phyloP scores from a whole-genome alignment of 2,113 vertebrate genomes.

The Acrocephalus kingi region DNA sequence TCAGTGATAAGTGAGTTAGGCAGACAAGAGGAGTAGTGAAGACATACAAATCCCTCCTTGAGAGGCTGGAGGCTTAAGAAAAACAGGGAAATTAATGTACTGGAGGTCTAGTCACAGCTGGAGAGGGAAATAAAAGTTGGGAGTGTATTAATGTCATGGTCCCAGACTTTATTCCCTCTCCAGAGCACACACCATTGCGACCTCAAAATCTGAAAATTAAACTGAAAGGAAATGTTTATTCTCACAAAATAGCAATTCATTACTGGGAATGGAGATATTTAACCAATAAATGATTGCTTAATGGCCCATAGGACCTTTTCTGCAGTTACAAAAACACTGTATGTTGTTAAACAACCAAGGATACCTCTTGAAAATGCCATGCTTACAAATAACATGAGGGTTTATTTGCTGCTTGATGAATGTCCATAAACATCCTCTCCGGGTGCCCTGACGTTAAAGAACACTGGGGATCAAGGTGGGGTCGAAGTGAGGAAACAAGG shows the following conservation, averaged over 20 bases:
- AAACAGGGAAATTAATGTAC: background rate
- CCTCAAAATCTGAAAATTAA: slow-evolving; percentile 43
- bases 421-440: slow-evolving; percentile 6
- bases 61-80: background rate
- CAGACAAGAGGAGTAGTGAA: background rate
- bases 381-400: slow-evolving; percentile 15
- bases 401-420: slow-evolving; percentile 55
- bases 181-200: background rate
- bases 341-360: slow-evolving; percentile 23
- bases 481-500: background rate
- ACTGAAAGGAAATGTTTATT: slow-evolving; percentile 42
- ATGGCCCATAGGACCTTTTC: slow-evolving; percentile 39
- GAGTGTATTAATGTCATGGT: slow-evolving; percentile 25
- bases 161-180: slow-evolving; percentile 43
- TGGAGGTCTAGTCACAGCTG: background rate
- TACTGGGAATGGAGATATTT: slow-evolving; percentile 40
- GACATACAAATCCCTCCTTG: background rate
- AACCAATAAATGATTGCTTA: slow-evolving; percentile 47
- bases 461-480: background rate
- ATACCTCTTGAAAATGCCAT: slow-evolving; percentile 41
- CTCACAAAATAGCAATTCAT: slow-evolving; percentile 25
- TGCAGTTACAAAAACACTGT: slow-evolving; percentile 43
- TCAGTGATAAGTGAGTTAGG: slow-evolving; percentile 19
- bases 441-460: background rate
- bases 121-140: background rate